phyloP scores from a whole-genome alignment of 2,888 invertebrate species.

The Coronaproctus castanopsis region DNA sequence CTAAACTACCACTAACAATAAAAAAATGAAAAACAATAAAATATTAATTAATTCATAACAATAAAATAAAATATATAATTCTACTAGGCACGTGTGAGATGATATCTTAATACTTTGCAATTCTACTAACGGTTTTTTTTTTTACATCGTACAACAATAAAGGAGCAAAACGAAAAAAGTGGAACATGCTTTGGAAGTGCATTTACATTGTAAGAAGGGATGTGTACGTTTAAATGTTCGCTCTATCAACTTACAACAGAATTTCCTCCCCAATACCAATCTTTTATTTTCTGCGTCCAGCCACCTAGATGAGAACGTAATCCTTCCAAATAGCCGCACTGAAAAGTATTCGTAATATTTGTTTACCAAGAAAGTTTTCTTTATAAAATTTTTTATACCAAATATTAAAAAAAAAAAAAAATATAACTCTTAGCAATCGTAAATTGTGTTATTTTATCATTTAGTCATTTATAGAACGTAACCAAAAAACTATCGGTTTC shows the following conservation, averaged over 20 bases:
- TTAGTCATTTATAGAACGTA: too few relatives aligned
- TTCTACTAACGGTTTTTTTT: too few relatives aligned
- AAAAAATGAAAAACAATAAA: not conserved
- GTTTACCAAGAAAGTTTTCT: slow-evolving; percentile 11
- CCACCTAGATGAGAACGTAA: slow-evolving; percentile 86
- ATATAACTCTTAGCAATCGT: not conserved
- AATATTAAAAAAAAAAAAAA: slow-evolving; percentile 6
- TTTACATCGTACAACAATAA: too few relatives aligned
- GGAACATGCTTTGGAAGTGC: not conserved
- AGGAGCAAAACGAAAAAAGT: not conserved
- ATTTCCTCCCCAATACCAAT: slow-evolving; percentile 94
- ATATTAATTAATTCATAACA: not conserved
- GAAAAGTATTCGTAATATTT: slow-evolving; percentile 29
- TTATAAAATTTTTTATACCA: too few relatives aligned
- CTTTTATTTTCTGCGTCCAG: slow-evolving; percentile 90
- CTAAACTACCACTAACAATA: not conserved
- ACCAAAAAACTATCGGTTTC: too few relatives aligned
- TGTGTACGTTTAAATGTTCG: slow-evolving; percentile 7
- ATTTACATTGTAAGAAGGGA: not conserved
- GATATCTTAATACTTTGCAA: not conserved
- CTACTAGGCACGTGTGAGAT: not conserved
- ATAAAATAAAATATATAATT: not conserved
- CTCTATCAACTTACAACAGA: slow-evolving; percentile 72
- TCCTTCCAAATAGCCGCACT: slow-evolving; percentile 82
- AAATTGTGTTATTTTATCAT: too few relatives aligned